Evolutionary conservation across 2,113 vertebrate genomes (phyloP), one percentile per base, ranked within the genome.

Genomic region (Rhinoptilus africanus): DNA sequence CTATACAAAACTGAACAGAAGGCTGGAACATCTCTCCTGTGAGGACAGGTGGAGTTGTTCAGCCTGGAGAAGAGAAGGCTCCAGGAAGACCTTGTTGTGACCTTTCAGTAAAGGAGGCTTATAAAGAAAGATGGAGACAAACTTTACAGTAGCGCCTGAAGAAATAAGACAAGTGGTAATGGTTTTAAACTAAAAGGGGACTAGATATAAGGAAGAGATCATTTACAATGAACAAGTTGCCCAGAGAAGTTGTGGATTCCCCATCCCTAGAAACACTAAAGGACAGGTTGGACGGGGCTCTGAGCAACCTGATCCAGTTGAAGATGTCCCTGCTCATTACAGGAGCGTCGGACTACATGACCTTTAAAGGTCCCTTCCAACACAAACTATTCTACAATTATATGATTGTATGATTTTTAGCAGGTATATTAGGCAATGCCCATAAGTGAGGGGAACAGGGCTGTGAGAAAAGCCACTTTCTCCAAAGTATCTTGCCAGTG

Each of bases 231-330:
- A 1, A 34, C 22, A 45, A 12, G 15, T 35, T 80, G 15, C n/a
- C 48, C 48, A 81, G 79, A 59, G 30, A 45, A 3, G 12, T 18
- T 8, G 12, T 35, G 7, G 32, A 13, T 9, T 8, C 7, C 28
- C 6, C 8, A 24, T 30, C 3, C 22, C 19, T n/a, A 30, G 32
- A 56, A n/a, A 51, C 9, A 41, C 50, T 51, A 7, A n/a, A 35
- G 18, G 27, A n/a, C 26, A 47, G 4, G 23, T 22, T 66, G 35
- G 50, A 51, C 0, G 0, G 19, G 35, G 9, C 10, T 79, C 34
- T 66, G 45, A 45, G 32, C 39, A 69, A 22, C 13, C 12, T 69
- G 12, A 12, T 45, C 8, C 34, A 22, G 24, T 27, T 4, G 9
- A 66, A 66, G 7, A 14, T 32, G n/a, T 74, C 24, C 26, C 47